Conservation (phyloP, 1,140 invertebrate genomes). For the Drosophila simulans region DNA sequence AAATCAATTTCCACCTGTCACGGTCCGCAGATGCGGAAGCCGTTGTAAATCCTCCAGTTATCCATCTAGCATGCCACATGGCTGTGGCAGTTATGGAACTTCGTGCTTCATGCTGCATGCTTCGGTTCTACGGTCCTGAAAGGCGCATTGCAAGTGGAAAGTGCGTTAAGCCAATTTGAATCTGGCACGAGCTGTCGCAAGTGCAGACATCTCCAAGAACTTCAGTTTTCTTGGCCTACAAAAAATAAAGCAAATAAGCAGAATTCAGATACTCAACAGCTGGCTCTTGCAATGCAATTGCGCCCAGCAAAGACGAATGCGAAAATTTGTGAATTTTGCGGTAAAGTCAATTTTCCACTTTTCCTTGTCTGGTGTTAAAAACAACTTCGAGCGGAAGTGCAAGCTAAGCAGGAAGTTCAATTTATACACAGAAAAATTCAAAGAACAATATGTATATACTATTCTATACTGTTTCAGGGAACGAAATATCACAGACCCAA, state of each 20-base stretch:
- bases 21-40: constrained; percentile 16
- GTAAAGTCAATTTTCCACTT: constrained; percentile 37
- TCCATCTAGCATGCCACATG: constrained; percentile 37
- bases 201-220: constrained; percentile 21
- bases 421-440: background rate
- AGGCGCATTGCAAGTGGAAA: constrained; percentile 25
- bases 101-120: constrained; percentile 14
- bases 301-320: background rate
- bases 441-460: no score
- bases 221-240: constrained; percentile 7
- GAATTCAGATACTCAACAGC: constrained; percentile 19
- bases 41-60: background rate
- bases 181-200: constrained; percentile 30
- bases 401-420: background rate
- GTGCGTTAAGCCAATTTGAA: constrained; percentile 26
- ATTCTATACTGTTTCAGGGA: no score
- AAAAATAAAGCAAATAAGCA: constrained; percentile 5
- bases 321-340: constrained; percentile 11
- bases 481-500: no score
- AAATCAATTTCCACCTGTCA: constrained; percentile 39
- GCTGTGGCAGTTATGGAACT: constrained; percentile 56
- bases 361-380: constrained; percentile 10
- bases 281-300: constrained; percentile 35
- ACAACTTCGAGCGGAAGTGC: constrained; percentile 9
- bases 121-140: constrained; percentile 1